Evolutionary conservation across 92 coral and sea anemone genomes (phyloP).

Genomic region (Umimayanthus chanpuru): DNA sequence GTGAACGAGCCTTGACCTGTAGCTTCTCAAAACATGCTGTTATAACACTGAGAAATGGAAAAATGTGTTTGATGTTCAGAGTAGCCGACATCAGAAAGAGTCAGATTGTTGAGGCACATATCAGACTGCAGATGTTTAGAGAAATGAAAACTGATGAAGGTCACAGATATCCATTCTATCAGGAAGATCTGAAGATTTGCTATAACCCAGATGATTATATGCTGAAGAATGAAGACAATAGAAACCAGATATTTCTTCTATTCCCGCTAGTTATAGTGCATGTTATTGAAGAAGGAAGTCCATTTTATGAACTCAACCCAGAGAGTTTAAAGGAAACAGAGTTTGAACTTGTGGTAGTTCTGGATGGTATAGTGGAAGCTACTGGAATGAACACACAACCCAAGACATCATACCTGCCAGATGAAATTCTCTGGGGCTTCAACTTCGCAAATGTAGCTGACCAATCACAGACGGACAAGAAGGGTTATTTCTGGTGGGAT

Average conservation of each 20-base stretch:
- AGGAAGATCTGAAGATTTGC: slow-evolving; percentile 77
- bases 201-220: slow-evolving; percentile 64
- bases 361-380: slow-evolving; percentile 93
- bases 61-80: slow-evolving; percentile 90
- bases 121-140: slow-evolving; percentile 75
- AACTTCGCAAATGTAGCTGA: slow-evolving; percentile 70
- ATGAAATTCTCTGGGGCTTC: slow-evolving; percentile 94
- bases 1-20: slow-evolving; percentile 86
- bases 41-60: slow-evolving; percentile 79
- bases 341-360: slow-evolving; percentile 82
- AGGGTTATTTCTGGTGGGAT: slow-evolving; percentile 65
- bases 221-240: slow-evolving; percentile 49
- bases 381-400: slow-evolving; percentile 97
- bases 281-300: slow-evolving; percentile 85
- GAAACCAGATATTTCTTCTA: slow-evolving; percentile 76
- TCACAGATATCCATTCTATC: slow-evolving; percentile 72
- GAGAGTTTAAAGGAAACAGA: slow-evolving; percentile 65
- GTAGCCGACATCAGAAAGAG: slow-evolving; percentile 90
- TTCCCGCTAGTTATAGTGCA: slow-evolving; percentile 80
- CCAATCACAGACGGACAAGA: slow-evolving; percentile 31
- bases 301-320: slow-evolving; percentile 78
- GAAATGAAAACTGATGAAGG: slow-evolving; percentile 68
- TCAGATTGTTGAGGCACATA: slow-evolving; percentile 82
- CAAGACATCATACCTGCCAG: slow-evolving; percentile 79
- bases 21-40: slow-evolving; percentile 85